Conservation (phyloP, 2,797 vertebrate genomes). For the Anisognathus igniventris region DNA sequence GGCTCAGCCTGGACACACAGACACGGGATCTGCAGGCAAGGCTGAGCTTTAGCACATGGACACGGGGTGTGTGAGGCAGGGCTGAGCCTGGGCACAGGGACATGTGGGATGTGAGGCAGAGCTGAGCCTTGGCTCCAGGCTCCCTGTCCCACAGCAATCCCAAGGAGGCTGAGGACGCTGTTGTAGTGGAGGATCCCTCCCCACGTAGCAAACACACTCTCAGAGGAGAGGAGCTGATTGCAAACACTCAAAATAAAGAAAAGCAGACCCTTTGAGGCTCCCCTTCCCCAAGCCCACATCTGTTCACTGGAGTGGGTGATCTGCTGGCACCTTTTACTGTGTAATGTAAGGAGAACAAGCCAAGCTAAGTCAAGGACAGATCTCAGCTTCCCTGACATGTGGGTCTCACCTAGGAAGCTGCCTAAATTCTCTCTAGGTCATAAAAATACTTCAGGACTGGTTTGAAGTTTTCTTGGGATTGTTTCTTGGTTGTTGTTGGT, state of each 20-base stretch:
- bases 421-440: background rate
- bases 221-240: background rate
- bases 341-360: background rate
- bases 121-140: background rate
- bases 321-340: background rate
- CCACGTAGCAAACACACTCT: background rate
- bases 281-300: fast-evolving
- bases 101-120: no score
- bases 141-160: background rate
- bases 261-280: background rate
- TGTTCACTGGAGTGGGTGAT: background rate
- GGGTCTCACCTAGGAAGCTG: background rate
- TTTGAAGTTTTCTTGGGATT: background rate
- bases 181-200: background rate
- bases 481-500: fast-evolving
- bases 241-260: background rate
- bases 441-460: background rate
- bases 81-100: background rate
- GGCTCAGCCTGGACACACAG: no score
- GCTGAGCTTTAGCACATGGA: background rate
- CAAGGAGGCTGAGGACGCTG: background rate
- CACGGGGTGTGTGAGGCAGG: no score
- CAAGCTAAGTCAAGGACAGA: background rate
- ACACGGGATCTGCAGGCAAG: no score
- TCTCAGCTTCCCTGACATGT: background rate